phyloP scores from a whole-genome alignment of 2,113 vertebrate genomes.

The Sphaerodactylus townsendi region DNA sequence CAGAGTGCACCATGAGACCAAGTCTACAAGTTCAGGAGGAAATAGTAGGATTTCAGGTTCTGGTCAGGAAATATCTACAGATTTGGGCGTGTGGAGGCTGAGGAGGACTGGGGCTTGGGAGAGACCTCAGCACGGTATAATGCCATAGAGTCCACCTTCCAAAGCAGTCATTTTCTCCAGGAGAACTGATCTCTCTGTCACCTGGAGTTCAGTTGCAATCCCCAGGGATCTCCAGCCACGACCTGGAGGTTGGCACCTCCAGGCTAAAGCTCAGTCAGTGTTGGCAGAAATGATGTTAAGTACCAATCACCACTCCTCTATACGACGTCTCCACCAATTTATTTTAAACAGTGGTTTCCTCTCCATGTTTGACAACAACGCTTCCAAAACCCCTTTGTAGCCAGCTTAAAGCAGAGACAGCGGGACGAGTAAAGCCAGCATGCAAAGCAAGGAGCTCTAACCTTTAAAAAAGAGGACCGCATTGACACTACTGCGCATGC shows the following conservation, averaged over 20 bases:
- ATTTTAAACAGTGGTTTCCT: background rate
- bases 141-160: no score
- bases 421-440: background rate
- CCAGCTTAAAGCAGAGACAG: background rate
- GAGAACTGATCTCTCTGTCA: no score
- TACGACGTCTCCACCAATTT: background rate
- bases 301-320: background rate
- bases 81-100: no score
- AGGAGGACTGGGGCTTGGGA: no score
- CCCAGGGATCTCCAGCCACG: no score
- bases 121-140: no score
- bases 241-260: no score
- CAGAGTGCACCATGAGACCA: background rate
- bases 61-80: no score
- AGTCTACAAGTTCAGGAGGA: background rate
- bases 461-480: constrained; percentile 60
- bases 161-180: no score
- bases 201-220: no score
- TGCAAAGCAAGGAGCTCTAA: constrained; percentile 46
- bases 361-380: background rate
- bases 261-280: background rate
- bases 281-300: background rate
- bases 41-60: background rate
- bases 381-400: background rate
- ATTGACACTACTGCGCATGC: constrained; percentile 36